Evolutionary conservation across 2,113 vertebrate genomes (phyloP).

Genomic region (Phrynosoma platyrhinos): DNA sequence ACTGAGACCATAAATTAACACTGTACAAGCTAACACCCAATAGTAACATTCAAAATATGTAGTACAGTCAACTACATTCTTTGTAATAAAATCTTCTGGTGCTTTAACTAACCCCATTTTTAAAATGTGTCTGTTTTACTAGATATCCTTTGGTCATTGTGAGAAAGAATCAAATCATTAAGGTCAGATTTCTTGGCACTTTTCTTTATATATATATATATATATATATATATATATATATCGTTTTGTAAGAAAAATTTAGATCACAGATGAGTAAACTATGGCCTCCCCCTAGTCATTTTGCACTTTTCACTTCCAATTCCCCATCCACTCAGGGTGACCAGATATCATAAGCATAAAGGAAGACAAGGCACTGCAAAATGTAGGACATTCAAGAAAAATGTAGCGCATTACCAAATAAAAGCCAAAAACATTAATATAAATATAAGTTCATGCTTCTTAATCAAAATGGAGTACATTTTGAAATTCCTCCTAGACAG

Average conservation of each 20-base stretch:
- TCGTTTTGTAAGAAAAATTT: background rate
- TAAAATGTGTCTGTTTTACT: background rate
- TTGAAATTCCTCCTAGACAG: no score
- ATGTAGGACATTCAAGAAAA: no score
- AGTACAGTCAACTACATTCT: background rate
- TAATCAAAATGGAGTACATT: no score
- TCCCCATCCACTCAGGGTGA: no score
- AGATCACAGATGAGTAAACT: no score
- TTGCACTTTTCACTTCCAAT: no score
- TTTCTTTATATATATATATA: background rate
- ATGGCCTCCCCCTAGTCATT: no score
- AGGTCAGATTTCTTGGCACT: background rate
- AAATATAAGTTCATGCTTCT: no score
- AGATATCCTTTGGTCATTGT: background rate
- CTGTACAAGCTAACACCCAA: background rate
- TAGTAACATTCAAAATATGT: background rate
- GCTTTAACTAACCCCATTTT: background rate
- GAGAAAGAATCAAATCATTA: background rate
- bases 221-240: background rate
- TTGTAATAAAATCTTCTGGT: background rate
- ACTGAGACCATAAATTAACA: background rate
- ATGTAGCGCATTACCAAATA: no score
- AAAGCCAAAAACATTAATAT: no score
- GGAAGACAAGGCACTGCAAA: no score
- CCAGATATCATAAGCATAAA: no score